These are phyloP conservation scores for Crotalus viridis DNA, from an alignment of 2,113 vertebrate species.

Conservation along the genomic window DNA sequence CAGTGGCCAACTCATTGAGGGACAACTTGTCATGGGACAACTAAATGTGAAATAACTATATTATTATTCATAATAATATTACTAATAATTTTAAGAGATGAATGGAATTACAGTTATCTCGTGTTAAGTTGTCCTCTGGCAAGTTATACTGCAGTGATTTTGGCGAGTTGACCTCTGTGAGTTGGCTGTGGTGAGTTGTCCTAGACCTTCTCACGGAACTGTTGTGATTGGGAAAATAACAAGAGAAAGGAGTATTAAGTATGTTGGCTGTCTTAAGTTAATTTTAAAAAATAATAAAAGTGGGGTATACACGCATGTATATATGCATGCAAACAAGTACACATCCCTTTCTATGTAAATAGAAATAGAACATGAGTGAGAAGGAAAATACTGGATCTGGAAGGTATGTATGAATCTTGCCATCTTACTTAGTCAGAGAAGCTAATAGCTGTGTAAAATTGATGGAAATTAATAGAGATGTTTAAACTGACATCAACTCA, in stretches of 20 bases:
- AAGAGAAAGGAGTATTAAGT: not conserved
- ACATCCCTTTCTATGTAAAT: not conserved
- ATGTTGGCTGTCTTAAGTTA: not conserved
- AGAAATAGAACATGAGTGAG: not conserved
- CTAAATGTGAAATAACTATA: no score
- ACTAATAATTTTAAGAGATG: no score
- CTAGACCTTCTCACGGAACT: not conserved
- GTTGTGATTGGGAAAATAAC: not conserved
- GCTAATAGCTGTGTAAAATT: constrained; percentile 2
- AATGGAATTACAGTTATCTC: not conserved
- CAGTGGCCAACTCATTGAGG: no score
- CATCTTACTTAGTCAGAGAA: not conserved
- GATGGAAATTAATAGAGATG: constrained; percentile 21
- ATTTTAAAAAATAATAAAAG: not conserved
- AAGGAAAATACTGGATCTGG: not conserved
- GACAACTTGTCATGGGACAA: no score
- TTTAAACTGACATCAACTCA: constrained; percentile 21
- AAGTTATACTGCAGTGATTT: not conserved
- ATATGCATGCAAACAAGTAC: not conserved
- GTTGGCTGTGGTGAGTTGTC: not conserved
- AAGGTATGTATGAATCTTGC: not conserved
- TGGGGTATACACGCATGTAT: not conserved
- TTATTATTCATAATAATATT: no score
- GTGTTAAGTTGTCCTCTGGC: not conserved
- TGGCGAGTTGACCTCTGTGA: not conserved